Evolutionary conservation across 2,888 invertebrate genomes (phyloP).

Genomic region (Trisateles emortualis): DNA sequence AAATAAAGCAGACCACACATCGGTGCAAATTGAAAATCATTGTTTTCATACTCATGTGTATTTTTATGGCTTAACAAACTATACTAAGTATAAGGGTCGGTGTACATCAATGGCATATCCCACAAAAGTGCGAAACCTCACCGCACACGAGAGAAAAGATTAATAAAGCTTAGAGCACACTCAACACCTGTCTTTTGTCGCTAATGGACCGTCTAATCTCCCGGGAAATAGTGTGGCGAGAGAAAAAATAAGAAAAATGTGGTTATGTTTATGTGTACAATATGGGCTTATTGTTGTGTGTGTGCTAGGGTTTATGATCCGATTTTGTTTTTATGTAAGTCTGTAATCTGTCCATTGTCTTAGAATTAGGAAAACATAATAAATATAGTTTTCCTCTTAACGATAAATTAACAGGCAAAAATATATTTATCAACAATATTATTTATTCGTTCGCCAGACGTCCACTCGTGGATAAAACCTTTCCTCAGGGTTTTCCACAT

Average conservation of each 20-base stretch:
- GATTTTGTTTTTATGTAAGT: too few species aligned
- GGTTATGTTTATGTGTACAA: slow-evolving; percentile 30
- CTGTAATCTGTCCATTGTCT: too few species aligned
- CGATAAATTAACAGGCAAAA: too few species aligned
- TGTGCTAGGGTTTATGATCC: not conserved
- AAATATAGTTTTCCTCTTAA: too few species aligned
- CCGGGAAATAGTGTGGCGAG: slow-evolving; percentile 49
- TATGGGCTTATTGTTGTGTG: slow-evolving; percentile 3
- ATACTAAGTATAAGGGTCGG: slow-evolving; percentile 57
- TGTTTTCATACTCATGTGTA: slow-evolving; percentile 28
- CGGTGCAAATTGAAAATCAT: slow-evolving; percentile 35
- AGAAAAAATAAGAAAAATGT: slow-evolving; percentile 54
- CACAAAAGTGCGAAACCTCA: slow-evolving; percentile 80
- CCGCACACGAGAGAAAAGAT: slow-evolving; percentile 76
- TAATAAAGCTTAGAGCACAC: slow-evolving; percentile 85
- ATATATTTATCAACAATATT: too few species aligned
- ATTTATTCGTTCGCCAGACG: too few species aligned
- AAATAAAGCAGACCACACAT: slow-evolving; percentile 21
- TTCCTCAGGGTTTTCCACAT: too few species aligned
- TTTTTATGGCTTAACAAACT: slow-evolving; percentile 34
- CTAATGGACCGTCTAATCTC: slow-evolving; percentile 80
- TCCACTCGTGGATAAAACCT: too few species aligned
- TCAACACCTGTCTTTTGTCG: slow-evolving; percentile 85
- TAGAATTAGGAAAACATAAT: too few species aligned
- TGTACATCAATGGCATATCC: slow-evolving; percentile 70